Percentiles rank a stretch among this genome's conserved stretches.
Conservation (phyloP, 1,140 invertebrate genomes). For the Saccostrea glomerata region DNA sequence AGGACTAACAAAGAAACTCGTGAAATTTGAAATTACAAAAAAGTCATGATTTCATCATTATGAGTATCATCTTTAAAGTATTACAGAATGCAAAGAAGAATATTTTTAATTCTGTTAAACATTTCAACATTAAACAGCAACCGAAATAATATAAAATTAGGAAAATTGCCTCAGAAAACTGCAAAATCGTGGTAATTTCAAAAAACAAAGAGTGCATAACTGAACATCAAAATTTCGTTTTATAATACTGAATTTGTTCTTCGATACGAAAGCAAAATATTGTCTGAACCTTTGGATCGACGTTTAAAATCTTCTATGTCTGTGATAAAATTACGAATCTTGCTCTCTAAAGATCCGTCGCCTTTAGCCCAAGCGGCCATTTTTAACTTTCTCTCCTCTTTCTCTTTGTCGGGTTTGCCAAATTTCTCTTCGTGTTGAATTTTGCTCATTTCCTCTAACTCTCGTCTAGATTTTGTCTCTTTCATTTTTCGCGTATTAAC, state of each 20-base stretch:
- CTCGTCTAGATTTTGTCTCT: conserved; percentile 56
- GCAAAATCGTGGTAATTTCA: no score
- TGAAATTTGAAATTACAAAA: no score
- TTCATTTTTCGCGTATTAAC: conserved; percentile 56
- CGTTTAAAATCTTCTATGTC: conserved; percentile 60
- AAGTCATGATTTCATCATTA: no score
- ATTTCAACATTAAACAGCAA: no score
- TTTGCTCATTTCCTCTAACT: conserved; percentile 60
- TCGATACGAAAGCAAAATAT: not conserved
- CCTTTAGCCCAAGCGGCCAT: conserved; percentile 55
- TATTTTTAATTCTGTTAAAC: no score
- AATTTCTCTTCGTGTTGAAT: conserved; percentile 62
- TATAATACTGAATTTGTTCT: not conserved
- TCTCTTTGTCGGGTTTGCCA: conserved; percentile 57
- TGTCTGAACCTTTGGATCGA: not conserved
- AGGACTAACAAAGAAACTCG: no score
- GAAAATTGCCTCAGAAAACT: no score
- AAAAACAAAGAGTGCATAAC: no score
- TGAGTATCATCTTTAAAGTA: no score
- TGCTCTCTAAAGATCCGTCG: conserved; percentile 44
- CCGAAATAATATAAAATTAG: no score
- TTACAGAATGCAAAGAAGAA: no score
- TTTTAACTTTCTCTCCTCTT: conserved; percentile 54
- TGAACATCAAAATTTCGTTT: not conserved
- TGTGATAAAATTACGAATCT: conserved; percentile 55